Base-by-base conservation (phyloP, 2,797 vertebrate genomes). In the Miichthys miiuy region DNA sequence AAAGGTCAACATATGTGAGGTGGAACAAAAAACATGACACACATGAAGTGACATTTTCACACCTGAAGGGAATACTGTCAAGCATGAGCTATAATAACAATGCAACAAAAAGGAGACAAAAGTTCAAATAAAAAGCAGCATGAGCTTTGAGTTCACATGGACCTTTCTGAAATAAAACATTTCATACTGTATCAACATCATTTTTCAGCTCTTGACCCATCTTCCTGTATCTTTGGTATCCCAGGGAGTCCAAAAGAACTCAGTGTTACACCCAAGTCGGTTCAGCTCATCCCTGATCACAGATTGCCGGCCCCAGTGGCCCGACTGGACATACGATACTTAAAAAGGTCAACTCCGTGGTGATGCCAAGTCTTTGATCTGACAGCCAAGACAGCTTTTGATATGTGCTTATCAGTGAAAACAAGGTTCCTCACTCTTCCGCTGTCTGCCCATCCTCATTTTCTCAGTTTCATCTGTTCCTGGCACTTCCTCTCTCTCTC, bases 351-450 rank as follows among this genome's bases (percentile, higher is more conserved):
- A 69, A 74, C 71, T 81, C 83, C 6, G 51, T 25, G 61, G 70
- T 58, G 76, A 86, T 17, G 80, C 68, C 74, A 25, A 68, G 83
- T 64, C 89, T 93, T 91, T 92, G 87, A 91, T 93, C 86, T 89
- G 88, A 89, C 87, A 81, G 87, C 86, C 81, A 77, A 66, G 79
- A 78, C 81, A 55, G 90, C 87, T 88, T 38, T 80, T 90, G 85
- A 91, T 87, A 88, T 27, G 55, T 54, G 75, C 88, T 92, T 87
- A 90, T 89, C 85, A 63, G 88, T 62, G 65, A 82, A 88, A 84
- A 90, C 88, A 82, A 85, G 86, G 69, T 79, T 83, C 65, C 79
- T 79, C 61, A 38, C 83, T 86, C 79, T 30, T 68, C 83, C 74
- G 54, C 81, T 27, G 74, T 76, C 82, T 58, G 34, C 73, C 51